Percentiles rank a stretch among this genome's conserved stretches.
Conservation (phyloP, 2,113 vertebrate species). For the Polypterus senegalus region DNA sequence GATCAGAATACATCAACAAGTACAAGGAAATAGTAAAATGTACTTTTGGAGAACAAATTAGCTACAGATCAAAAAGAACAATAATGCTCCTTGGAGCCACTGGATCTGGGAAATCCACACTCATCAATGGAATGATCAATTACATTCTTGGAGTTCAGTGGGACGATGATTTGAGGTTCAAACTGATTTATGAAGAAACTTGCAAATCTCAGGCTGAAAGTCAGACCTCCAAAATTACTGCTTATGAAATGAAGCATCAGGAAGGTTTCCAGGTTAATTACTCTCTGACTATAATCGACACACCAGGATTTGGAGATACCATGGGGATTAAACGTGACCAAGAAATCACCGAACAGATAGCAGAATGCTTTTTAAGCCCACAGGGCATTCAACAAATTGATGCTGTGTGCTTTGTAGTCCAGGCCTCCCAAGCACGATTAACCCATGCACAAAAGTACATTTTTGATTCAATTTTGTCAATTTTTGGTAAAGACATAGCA, state of each 20-base stretch:
- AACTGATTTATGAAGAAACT: slow-evolving; percentile 21
- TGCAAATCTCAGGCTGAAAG: slow-evolving; percentile 16
- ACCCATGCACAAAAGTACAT: slow-evolving; percentile 17
- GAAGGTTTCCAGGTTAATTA: slow-evolving; percentile 1
- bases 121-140: too few species aligned
- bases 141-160: too few species aligned
- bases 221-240: slow-evolving; percentile 23
- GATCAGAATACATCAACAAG: too few species aligned
- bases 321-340: slow-evolving; percentile 16
- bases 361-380: slow-evolving; percentile 12
- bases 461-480: slow-evolving; percentile 21
- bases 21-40: too few species aligned
- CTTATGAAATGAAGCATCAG: slow-evolving; percentile 19
- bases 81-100: too few species aligned
- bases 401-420: slow-evolving; percentile 17
- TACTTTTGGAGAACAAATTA: too few species aligned
- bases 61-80: too few species aligned
- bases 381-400: slow-evolving; percentile 15
- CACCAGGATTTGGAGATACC: slow-evolving; percentile 28
- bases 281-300: slow-evolving; percentile 33
- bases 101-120: too few species aligned
- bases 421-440: slow-evolving; percentile 10
- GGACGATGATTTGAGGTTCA: slow-evolving; percentile 19
- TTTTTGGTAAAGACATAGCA: slow-evolving; percentile 23
- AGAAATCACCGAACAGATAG: slow-evolving; percentile 10